These are phyloP conservation scores for honey bee (Apis mellifera) DNA, from an alignment of 1,140 invertebrate genomes.

Conservation along the genomic window Amel_HAv3.1 CM009933.2:5512001-5512500, in stretches of 20 bases:
- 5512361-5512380: constrained; percentile 32
- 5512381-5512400: constrained; percentile 49
- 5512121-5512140: neutral
- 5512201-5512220: neutral
- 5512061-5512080: too few relatives aligned
- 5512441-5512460: constrained; percentile 45
- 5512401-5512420: constrained; percentile 65
- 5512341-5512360: neutral
- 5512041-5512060: too few relatives aligned
- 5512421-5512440: constrained; percentile 63
- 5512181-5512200: neutral
- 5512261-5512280: constrained; percentile 9
- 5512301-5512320: constrained; percentile 59
- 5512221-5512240: neutral
- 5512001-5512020: too few relatives aligned
- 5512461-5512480: constrained; percentile 31
- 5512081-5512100: too few relatives aligned
- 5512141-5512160: too few relatives aligned
- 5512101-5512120: neutral
- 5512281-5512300: constrained; percentile 48
- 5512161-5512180: neutral
- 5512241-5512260: neutral
- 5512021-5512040: too few relatives aligned
- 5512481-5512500: neutral
- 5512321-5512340: constrained; percentile 48